A percentile compares a stretch with the other conserved stretches of the same genome.
Conservation (phyloP, 2,797 vertebrate genomes). For the Podarcis lilfordi region DNA sequence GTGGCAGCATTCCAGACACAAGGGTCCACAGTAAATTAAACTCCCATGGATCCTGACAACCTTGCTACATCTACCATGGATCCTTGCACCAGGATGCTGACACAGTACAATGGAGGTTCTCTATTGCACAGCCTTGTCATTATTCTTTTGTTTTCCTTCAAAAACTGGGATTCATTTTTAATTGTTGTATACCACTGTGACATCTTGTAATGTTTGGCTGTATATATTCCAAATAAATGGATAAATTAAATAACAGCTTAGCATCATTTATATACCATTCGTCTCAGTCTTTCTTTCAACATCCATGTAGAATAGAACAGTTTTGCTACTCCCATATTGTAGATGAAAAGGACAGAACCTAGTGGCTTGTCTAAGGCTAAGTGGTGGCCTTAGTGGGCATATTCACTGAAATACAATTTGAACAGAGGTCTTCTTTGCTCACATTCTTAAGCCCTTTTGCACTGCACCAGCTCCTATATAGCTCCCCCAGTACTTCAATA, state of each 20-base stretch:
- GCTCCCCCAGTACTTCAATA: not conserved
- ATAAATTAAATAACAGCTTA: not conserved
- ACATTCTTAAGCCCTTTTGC: not conserved
- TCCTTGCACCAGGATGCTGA: not conserved
- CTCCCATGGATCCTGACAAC: not conserved
- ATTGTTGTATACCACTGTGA: no score
- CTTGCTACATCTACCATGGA: not conserved
- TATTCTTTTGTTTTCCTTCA: no score
- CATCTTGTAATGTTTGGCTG: no score
- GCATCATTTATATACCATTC: not conserved
- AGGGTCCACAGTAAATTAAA: not conserved
- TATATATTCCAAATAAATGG: no score
- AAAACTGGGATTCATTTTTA: no score
- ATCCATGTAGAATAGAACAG: not conserved
- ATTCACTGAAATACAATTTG: not conserved
- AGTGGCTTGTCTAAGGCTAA: not conserved
- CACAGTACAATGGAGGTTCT: no score
- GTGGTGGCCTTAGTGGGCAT: not conserved
- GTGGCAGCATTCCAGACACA: no score
- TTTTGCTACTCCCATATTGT: not conserved
- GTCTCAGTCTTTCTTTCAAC: not conserved
- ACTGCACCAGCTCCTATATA: not conserved
- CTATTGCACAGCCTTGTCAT: no score
- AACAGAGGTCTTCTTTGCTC: not conserved
- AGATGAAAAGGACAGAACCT: not conserved